A percentile compares a stretch with the other conserved stretches of the same genome.
Conservation (phyloP, 2,888 invertebrate species). For the Perizoma flavofasciatum region DNA sequence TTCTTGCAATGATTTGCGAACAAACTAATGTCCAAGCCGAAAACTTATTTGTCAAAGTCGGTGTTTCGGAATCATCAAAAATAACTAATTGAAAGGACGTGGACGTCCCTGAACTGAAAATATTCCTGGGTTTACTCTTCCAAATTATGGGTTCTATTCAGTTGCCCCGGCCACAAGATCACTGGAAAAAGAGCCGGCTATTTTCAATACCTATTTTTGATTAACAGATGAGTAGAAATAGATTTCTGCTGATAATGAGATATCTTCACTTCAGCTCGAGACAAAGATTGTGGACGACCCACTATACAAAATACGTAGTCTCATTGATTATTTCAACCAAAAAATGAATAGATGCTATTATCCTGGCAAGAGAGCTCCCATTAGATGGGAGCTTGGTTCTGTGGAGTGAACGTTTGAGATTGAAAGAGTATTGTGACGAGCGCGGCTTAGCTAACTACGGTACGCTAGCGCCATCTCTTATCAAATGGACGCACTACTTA, state of each 20-base stretch:
- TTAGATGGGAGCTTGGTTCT: constrained; percentile 36
- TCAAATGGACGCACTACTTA: no score
- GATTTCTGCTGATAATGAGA: constrained; percentile 42
- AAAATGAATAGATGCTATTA: constrained; percentile 39
- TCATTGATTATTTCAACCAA: constrained; percentile 51
- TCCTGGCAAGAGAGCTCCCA: constrained; percentile 33
- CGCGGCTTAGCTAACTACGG: no score
- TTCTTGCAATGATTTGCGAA: no score
- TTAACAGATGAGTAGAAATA: constrained; percentile 35
- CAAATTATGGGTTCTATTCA: constrained; percentile 41
- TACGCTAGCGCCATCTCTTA: no score
- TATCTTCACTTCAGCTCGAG: constrained; percentile 39
- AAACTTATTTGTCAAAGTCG: no score
- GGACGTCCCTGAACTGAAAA: constrained; percentile 21
- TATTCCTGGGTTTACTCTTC: constrained; percentile 36
- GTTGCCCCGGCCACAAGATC: constrained; percentile 34
- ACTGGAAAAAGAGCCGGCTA: constrained; percentile 39
- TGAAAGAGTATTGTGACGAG: no score
- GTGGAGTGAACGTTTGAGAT: constrained; percentile 28
- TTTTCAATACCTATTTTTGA: constrained; percentile 36
- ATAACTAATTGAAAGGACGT: constrained; percentile 28
- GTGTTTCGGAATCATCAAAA: no score
- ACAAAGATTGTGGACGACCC: constrained; percentile 39
- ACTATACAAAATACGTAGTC: constrained; percentile 31
- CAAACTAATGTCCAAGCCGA: no score